These are phyloP conservation scores for Andrena minutula DNA, from an alignment of 2,888 invertebrate species.

Conservation along the genomic window DNA sequence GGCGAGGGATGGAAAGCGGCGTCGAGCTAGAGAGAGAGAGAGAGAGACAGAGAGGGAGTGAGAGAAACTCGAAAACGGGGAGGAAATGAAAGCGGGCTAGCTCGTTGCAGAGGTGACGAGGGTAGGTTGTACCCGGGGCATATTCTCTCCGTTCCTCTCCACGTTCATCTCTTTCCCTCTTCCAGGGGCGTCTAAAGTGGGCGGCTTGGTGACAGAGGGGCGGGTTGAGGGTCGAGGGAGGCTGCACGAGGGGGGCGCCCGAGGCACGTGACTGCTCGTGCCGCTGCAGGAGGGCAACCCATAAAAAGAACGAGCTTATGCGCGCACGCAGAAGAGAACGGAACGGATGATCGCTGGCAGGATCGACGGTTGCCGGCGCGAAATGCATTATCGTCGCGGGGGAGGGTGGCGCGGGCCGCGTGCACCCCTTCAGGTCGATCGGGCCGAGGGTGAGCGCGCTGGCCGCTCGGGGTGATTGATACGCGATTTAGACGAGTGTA, in stretches of 20 bases:
- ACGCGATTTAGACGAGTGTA: constrained; percentile 58
- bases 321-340: constrained; percentile 59
- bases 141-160: constrained; percentile 18
- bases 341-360: constrained; percentile 52
- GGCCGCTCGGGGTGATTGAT: constrained; percentile 52
- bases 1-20: constrained; percentile 38
- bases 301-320: constrained; percentile 73
- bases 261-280: constrained; percentile 82
- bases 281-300: constrained; percentile 72
- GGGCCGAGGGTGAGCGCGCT: constrained; percentile 33
- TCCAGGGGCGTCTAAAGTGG: constrained; percentile 80
- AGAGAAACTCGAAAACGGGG: constrained; percentile 33
- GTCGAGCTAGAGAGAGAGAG: constrained; percentile 15
- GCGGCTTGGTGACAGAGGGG: constrained; percentile 80
- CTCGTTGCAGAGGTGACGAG: constrained; percentile 79
- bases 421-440: constrained; percentile 52
- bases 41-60: constrained; percentile 2
- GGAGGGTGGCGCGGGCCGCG: constrained; percentile 32
- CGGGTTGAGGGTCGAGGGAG: constrained; percentile 65
- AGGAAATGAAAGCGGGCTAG: constrained; percentile 72
- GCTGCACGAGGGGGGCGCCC: constrained; percentile 63
- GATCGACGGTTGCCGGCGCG: constrained; percentile 76
- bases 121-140: constrained; percentile 69
- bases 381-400: constrained; percentile 76
- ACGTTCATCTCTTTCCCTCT: not conserved